Percentiles rank a stretch among this genome's conserved stretches.
Conservation (phyloP, 92 coral and sea anemone genomes). For the Diadumene lineata region DNA sequence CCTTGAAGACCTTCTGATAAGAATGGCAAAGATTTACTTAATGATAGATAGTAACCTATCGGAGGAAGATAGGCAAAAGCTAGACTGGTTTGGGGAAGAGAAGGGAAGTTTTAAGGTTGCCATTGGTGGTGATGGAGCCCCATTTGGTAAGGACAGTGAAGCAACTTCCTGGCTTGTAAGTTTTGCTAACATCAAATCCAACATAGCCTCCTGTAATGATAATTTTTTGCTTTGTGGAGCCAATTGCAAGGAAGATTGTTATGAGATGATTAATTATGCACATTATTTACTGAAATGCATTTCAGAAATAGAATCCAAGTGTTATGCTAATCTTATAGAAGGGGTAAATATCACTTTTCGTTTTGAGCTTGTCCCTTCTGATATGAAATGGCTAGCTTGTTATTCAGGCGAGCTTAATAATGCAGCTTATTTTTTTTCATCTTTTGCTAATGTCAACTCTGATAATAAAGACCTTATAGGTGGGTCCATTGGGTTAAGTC, state of each 20-base stretch:
- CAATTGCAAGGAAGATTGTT: conserved; percentile 29
- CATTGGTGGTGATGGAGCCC: no score
- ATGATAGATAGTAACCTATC: no score
- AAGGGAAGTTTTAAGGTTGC: conserved; percentile 22
- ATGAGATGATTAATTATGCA: conserved; percentile 3
- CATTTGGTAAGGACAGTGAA: conserved; percentile 18
- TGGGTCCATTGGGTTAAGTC: conserved; percentile 46
- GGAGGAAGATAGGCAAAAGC: no score
- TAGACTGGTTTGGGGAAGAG: no score
- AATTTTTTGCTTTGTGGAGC: conserved; percentile 27
- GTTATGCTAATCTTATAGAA: background rate
- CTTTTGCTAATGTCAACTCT: conserved; percentile 52
- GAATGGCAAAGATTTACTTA: no score
- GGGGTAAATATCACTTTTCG: conserved; percentile 14
- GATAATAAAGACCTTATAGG: conserved; percentile 43
- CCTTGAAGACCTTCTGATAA: no score
- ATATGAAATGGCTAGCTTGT: conserved; percentile 55
- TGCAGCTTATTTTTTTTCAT: conserved; percentile 51
- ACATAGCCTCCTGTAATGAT: conserved; percentile 18
- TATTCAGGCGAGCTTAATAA: conserved; percentile 49
- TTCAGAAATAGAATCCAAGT: background rate
- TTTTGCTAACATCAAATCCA: background rate
- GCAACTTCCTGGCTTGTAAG: conserved; percentile 33
- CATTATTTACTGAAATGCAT: background rate
- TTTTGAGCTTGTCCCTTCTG: conserved; percentile 48